Evolutionary conservation across 1,140 invertebrate genomes (phyloP).

Genomic region (Drosophila miranda): DNA sequence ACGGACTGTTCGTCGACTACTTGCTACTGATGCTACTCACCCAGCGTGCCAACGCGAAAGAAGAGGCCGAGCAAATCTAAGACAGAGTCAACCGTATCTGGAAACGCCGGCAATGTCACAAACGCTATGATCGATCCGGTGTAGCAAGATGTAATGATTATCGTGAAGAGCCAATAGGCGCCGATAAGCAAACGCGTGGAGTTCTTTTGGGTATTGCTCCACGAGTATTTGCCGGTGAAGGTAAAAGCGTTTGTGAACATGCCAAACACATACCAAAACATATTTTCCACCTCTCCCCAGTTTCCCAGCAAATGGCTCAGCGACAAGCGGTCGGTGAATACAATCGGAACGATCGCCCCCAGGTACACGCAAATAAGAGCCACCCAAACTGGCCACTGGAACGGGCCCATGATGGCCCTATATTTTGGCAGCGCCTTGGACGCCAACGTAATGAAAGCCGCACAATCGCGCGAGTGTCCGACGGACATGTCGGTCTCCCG

Average conservation of each 20-base stretch:
- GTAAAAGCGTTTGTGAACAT: constrained; percentile 91
- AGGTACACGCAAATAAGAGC: constrained; percentile 87
- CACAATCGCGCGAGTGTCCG: constrained; percentile 88
- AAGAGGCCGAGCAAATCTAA: constrained; percentile 85
- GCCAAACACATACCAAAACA: constrained; percentile 91
- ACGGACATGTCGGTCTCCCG: constrained; percentile 84
- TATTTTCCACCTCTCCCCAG: constrained; percentile 88
- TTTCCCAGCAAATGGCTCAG: constrained; percentile 86
- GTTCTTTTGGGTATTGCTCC: constrained; percentile 86
- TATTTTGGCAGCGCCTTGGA: constrained; percentile 90
- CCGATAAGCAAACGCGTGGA: constrained; percentile 88
- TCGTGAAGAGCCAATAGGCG: constrained; percentile 91
- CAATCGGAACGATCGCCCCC: constrained; percentile 87
- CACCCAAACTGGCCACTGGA: constrained; percentile 90
- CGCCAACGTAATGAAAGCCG: constrained; percentile 87
- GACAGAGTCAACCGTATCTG: constrained; percentile 86
- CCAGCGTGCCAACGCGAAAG: constrained; percentile 83
- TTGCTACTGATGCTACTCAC: constrained; percentile 29
- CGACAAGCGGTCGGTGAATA: constrained; percentile 87
- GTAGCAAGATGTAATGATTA: constrained; percentile 90
- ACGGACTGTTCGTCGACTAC: neutral
- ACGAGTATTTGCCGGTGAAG: constrained; percentile 87
- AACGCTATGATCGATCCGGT: constrained; percentile 91
- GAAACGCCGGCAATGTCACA: constrained; percentile 88
- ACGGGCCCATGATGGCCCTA: constrained; percentile 91